Conservation (phyloP, 1,140 invertebrate genomes). For the Brachionus calyciflorus region DNA sequence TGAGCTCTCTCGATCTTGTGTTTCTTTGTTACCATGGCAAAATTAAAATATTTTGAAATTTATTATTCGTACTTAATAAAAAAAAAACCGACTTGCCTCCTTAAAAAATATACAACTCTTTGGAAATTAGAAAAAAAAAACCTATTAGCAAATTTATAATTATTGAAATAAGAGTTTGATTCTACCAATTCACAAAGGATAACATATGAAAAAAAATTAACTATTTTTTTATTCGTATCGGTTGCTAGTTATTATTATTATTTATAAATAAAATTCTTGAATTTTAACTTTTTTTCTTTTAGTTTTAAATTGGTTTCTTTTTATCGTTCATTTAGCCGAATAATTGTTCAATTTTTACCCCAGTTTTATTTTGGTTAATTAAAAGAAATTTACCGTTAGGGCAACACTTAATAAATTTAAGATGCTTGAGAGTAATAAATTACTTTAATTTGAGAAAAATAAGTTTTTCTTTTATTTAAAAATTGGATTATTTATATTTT, state of each 20-base stretch:
- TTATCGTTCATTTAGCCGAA: too few species aligned
- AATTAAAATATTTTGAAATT: slow-evolving; percentile 32
- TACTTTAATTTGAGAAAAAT: too few species aligned
- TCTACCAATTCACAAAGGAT: not conserved
- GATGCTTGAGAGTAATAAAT: too few species aligned
- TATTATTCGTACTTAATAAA: not conserved
- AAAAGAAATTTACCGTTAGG: too few species aligned
- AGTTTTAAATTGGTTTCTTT: too few species aligned
- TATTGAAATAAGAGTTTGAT: not conserved
- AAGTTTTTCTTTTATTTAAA: too few species aligned
- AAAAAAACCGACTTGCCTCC: slow-evolving; percentile 6
- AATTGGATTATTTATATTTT: too few species aligned
- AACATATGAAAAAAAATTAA: slow-evolving; percentile 29
- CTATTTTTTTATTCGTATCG: not conserved
- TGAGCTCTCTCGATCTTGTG: not conserved
- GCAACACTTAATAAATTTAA: too few species aligned
- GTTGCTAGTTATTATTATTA: slow-evolving; percentile 16
- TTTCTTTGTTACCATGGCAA: slow-evolving; percentile 15
- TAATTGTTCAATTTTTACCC: too few species aligned
- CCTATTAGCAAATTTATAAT: slow-evolving; percentile 8
- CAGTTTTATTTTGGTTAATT: too few species aligned
- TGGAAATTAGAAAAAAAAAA: slow-evolving; percentile 5
- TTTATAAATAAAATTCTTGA: too few species aligned
- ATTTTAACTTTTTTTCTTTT: too few species aligned
- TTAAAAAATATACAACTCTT: not conserved